Percentiles rank a stretch among this genome's conserved stretches.
phyloP scores from a whole-genome alignment of 2,797 vertebrate genomes.

The Heliangelus exortis region DNA sequence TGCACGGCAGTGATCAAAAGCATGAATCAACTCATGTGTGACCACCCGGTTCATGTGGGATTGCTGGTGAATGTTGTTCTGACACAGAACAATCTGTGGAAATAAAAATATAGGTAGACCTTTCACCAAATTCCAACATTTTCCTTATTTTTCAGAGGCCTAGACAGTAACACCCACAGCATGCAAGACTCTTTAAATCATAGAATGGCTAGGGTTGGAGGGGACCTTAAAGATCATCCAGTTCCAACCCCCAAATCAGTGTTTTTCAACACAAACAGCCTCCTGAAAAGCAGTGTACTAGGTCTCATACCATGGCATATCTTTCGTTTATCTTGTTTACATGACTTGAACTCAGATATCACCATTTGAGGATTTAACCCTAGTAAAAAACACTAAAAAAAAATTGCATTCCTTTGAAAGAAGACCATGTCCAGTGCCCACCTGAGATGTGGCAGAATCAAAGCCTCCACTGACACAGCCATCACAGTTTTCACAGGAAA shows the following conservation, averaged over 20 bases:
- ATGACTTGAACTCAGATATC: neutral
- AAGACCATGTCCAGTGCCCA: constrained; percentile 26
- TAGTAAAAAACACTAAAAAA: neutral
- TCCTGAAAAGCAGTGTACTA: neutral
- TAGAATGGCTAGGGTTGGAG: too few species aligned
- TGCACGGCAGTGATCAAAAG: constrained; percentile 96
- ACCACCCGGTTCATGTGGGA: constrained; percentile 94
- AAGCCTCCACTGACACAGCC: constrained; percentile 93
- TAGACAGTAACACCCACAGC: neutral
- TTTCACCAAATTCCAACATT: neutral
- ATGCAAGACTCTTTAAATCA: neutral
- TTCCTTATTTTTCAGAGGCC: neutral
- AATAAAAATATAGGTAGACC: neutral
- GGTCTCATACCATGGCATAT: neutral
- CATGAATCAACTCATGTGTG: constrained; percentile 94
- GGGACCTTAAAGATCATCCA: too few species aligned
- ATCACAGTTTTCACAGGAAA: constrained; percentile 95
- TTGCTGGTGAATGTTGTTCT: constrained; percentile 95
- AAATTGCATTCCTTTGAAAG: neutral
- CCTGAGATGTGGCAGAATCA: constrained; percentile 91
- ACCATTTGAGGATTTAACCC: neutral
- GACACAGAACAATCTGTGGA: constrained; percentile 93
- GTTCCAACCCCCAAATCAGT: too few species aligned
- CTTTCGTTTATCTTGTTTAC: neutral
- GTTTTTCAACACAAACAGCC: neutral